Conservation (phyloP, 2,888 invertebrate genomes). For the Morpho helenor region DNA sequence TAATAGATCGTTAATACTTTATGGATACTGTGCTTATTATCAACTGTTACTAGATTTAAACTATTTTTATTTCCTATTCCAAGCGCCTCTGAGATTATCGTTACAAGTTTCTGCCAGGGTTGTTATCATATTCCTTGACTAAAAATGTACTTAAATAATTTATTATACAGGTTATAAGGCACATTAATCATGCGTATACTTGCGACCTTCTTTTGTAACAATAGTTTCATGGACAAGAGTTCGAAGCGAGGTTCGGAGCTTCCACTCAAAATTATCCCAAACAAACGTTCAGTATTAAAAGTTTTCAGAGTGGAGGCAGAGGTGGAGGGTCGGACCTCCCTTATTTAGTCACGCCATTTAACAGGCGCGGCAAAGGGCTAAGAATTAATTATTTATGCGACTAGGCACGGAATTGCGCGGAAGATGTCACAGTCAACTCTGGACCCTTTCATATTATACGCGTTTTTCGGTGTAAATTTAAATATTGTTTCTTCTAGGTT, state of each 20-base stretch:
- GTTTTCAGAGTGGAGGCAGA: slow-evolving; percentile 42
- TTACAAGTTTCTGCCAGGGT: too few species aligned
- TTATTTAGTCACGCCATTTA: slow-evolving; percentile 75
- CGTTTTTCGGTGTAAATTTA: slow-evolving; percentile 28
- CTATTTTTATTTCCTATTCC: too few species aligned
- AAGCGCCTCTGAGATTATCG: too few species aligned
- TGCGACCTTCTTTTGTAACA: slow-evolving; percentile 1
- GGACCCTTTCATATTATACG: slow-evolving; percentile 35
- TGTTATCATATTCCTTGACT: too few species aligned
- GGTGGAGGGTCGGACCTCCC: slow-evolving; percentile 45
- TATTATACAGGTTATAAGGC: too few species aligned
- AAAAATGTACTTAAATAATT: too few species aligned
- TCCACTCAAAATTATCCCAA: slow-evolving; percentile 49
- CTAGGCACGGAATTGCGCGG: slow-evolving; percentile 38
- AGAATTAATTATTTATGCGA: slow-evolving; percentile 58
- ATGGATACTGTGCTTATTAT: too few species aligned
- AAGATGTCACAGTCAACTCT: slow-evolving; percentile 39
- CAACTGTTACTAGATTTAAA: too few species aligned
- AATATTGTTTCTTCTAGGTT: slow-evolving; percentile 10
- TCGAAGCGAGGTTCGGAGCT: slow-evolving; percentile 16
- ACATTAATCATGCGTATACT: not conserved
- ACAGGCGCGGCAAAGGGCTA: slow-evolving; percentile 67
- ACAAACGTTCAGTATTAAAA: slow-evolving; percentile 61
- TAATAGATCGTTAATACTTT: too few species aligned
- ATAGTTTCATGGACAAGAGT: slow-evolving; percentile 12